Conservation (phyloP, 2,113 vertebrate genomes). For the Cyrtonyx montezumae region DNA sequence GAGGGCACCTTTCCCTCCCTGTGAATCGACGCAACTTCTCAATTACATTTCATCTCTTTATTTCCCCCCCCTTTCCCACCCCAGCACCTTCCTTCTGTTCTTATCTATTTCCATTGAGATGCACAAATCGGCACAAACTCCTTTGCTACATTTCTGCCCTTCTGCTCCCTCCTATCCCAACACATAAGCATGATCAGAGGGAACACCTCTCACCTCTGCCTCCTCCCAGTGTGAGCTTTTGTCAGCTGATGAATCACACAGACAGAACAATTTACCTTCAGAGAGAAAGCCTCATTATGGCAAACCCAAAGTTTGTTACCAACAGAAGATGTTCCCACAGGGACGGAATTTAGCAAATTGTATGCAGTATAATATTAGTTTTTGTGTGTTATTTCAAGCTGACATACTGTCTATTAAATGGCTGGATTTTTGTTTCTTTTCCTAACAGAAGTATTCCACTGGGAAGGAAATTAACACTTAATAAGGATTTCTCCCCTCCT, state of each 20-base stretch:
- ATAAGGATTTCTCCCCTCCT: neutral
- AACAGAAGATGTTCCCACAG: slow-evolving; percentile 7
- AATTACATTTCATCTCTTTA: neutral
- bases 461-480: slow-evolving; percentile 49
- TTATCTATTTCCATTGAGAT: neutral
- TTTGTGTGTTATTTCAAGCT: slow-evolving; percentile 37
- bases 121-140: neutral
- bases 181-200: neutral
- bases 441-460: slow-evolving; percentile 15
- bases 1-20: neutral
- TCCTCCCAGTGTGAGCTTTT: neutral
- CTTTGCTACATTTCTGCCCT: neutral
- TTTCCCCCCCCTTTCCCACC: neutral
- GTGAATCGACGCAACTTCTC: neutral
- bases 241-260: neutral
- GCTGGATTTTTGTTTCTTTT: neutral
- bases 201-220: slow-evolving; percentile 1
- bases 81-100: neutral
- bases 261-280: slow-evolving; percentile 26
- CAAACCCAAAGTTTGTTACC: slow-evolving; percentile 48
- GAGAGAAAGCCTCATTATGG: slow-evolving; percentile 19
- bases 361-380: slow-evolving; percentile 47
- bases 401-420: slow-evolving; percentile 39
- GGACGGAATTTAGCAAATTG: slow-evolving; percentile 44
- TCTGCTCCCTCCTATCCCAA: neutral